A percentile compares a stretch with the other conserved stretches of the same genome.
Conservation (phyloP, 2,888 invertebrate genomes). For the Sipunculus nudus region DNA sequence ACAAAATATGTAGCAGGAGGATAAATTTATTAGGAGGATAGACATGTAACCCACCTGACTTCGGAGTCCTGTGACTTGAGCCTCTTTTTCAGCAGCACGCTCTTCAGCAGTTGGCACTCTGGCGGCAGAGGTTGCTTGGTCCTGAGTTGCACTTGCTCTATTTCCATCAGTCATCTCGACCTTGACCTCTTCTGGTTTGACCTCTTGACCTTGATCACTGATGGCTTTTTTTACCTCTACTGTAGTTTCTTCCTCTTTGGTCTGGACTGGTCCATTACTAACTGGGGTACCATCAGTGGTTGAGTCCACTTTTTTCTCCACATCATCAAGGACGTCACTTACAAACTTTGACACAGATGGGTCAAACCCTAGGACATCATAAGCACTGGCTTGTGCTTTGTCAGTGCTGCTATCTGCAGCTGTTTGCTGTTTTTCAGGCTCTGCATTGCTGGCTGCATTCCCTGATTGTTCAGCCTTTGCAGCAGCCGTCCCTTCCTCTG, state of each 20-base stretch:
- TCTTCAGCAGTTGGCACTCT: neutral
- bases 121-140: neutral
- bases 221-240: too few relatives aligned
- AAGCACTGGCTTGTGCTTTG: slow-evolving; percentile 23
- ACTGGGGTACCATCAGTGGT: too few relatives aligned
- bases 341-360: slow-evolving; percentile 33
- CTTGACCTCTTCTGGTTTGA: slow-evolving; percentile 20
- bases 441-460: slow-evolving; percentile 31
- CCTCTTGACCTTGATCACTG: too few relatives aligned
- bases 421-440: slow-evolving; percentile 30
- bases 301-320: slow-evolving; percentile 14
- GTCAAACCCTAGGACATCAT: slow-evolving; percentile 22
- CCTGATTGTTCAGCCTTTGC: slow-evolving; percentile 15
- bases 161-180: neutral
- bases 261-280: too few relatives aligned
- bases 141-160: neutral
- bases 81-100: neutral
- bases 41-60: too few relatives aligned
- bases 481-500: slow-evolving; percentile 29
- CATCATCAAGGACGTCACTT: slow-evolving; percentile 36
- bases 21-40: too few relatives aligned
- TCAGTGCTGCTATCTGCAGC: slow-evolving; percentile 25
- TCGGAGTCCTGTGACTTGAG: too few relatives aligned
- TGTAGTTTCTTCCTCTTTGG: too few relatives aligned
- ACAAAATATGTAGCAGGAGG: too few relatives aligned